Evolutionary conservation across 1,140 invertebrate genomes (phyloP).

Genomic region (Apolygus lucorum): DNA sequence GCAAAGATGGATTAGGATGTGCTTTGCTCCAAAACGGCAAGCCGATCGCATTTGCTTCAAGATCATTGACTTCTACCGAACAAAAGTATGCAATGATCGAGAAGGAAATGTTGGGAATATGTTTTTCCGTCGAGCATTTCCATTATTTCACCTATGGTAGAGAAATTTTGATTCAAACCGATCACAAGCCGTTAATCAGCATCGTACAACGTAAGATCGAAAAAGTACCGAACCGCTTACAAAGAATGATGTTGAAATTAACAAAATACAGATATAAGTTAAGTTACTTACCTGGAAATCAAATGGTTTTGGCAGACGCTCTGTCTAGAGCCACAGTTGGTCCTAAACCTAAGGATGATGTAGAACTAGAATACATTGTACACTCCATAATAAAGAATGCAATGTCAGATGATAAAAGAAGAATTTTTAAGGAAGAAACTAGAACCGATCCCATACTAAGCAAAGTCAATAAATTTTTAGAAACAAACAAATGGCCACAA

Average conservation of each 20-base stretch:
- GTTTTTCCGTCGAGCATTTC: background rate
- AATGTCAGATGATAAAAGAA: slow-evolving; percentile 5
- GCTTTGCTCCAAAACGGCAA: slow-evolving; percentile 6
- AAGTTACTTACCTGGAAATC: too few relatives aligned
- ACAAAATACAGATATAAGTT: too few relatives aligned
- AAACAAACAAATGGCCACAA: slow-evolving; percentile 9
- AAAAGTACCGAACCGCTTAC: slow-evolving; percentile 7
- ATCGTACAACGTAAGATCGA: slow-evolving; percentile 11
- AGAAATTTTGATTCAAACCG: too few relatives aligned
- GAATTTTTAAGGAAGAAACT: slow-evolving; percentile 10
- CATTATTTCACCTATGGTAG: background rate
- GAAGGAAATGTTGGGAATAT: slow-evolving; percentile 5
- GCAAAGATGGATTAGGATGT: slow-evolving; percentile 17
- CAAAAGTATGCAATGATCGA: too few relatives aligned
- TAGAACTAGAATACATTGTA: background rate
- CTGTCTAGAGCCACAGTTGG: too few relatives aligned
- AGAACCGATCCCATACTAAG: slow-evolving; percentile 6
- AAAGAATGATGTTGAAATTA: too few relatives aligned
- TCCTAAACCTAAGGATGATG: too few relatives aligned
- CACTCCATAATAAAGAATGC: background rate
- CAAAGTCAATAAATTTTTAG: slow-evolving; percentile 5
- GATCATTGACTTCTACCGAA: background rate
- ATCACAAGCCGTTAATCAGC: slow-evolving; percentile 14
- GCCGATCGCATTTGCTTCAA: slow-evolving; percentile 10
- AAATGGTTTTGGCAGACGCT: too few relatives aligned